These are phyloP conservation scores for Halcyon badia DNA, from an alignment of 2,797 vertebrate species.

Conservation along the genomic window DNA sequence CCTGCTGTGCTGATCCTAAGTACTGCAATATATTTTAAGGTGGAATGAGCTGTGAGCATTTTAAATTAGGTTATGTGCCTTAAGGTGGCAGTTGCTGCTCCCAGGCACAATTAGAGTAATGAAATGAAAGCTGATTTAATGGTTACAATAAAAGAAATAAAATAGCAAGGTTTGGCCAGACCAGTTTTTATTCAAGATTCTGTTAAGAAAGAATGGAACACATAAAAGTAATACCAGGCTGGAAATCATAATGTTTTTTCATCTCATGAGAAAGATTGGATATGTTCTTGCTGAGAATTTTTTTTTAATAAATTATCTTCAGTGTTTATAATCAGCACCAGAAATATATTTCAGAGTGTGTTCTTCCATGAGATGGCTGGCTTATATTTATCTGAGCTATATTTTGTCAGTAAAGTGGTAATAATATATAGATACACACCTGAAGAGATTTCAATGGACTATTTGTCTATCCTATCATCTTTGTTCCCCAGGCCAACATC, in stretches of 20 bases:
- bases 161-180: not conserved
- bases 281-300: not conserved
- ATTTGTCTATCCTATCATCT: not conserved
- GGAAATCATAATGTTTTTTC: constrained; percentile 39
- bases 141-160: constrained; percentile 49
- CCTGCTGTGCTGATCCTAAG: constrained; percentile 43
- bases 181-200: not conserved
- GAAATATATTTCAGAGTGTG: not conserved
- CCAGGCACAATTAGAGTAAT: constrained; percentile 57
- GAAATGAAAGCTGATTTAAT: constrained; percentile 41
- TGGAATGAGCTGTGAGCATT: constrained; percentile 51
- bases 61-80: constrained; percentile 57
- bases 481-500: no score
- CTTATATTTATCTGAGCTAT: not conserved
- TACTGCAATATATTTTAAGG: constrained; percentile 70
- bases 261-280: not conserved
- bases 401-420: not conserved
- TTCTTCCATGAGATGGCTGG: not conserved
- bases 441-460: not conserved
- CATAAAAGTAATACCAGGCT: constrained; percentile 19
- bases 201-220: constrained; percentile 6
- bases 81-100: constrained; percentile 45
- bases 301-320: not conserved
- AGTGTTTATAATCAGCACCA: not conserved
- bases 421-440: not conserved